These are phyloP conservation scores for Tinea semifulvella DNA, from an alignment of 2,888 invertebrate species.

Conservation along the genomic window DNA sequence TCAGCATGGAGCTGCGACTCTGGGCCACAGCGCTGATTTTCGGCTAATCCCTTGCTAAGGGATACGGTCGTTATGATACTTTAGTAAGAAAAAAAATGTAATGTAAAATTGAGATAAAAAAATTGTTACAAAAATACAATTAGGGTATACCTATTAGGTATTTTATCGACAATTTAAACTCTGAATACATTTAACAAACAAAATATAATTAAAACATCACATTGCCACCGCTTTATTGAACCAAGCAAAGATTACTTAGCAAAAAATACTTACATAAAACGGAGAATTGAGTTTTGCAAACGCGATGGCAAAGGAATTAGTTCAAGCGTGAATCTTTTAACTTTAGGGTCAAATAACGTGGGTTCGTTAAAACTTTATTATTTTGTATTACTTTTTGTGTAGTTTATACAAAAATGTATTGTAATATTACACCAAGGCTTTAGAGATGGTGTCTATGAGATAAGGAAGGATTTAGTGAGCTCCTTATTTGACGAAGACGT, in stretches of 20 bases:
- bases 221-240: neutral
- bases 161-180: too few species aligned
- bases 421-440: slow-evolving; percentile 41
- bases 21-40: too few species aligned
- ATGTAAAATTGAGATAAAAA: too few species aligned
- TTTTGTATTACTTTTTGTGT: slow-evolving; percentile 33
- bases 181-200: neutral
- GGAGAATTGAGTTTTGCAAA: neutral
- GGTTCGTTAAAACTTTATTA: slow-evolving; percentile 31
- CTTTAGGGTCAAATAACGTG: slow-evolving; percentile 31
- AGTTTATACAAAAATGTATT: slow-evolving; percentile 22
- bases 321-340: slow-evolving; percentile 46
- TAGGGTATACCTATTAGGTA: too few species aligned
- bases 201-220: slow-evolving; percentile 1
- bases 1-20: too few species aligned
- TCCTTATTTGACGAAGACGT: slow-evolving; percentile 34
- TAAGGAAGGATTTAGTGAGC: slow-evolving; percentile 44
- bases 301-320: slow-evolving; percentile 26
- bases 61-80: too few species aligned
- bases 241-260: neutral
- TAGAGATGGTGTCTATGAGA: slow-evolving; percentile 44
- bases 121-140: too few species aligned
- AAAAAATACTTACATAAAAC: neutral
- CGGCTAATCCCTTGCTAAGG: too few species aligned
- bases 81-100: too few species aligned